Evolutionary conservation across 1,140 invertebrate genomes (phyloP), one percentile per base, ranked within the genome.

Genomic region (Diorhabda carinulata): DNA sequence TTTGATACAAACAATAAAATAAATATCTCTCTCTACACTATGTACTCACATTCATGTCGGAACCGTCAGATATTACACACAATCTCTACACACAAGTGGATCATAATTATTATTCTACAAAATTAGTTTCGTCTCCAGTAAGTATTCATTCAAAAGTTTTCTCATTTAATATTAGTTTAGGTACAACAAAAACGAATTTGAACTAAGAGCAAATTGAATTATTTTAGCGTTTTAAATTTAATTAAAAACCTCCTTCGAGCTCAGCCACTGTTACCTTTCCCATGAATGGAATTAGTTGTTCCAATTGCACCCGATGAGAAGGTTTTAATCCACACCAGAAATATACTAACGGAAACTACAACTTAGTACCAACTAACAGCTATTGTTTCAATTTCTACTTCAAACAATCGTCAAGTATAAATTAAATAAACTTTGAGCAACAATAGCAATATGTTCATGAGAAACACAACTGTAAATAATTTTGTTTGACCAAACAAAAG

Each of bases 161-260:
- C 47, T 52, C 47, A n/a, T 52, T 52, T 52, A 52, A 8, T 52
- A n/a, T 52, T 52, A 52, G 6, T 52, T 52, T 52, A 52, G 47
- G 47, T 52, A n/a, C 47, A 52, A 52, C 47, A 52, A 52, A 52
- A 52, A 52, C 47, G n/a, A 52, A 52, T 52, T 52, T n/a, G 47
- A 52, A 52, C n/a, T 52, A n/a, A 52, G n/a, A 52, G n/a, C 47
- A 52, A 52, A 52, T 52, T 52, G 47, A 6, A 52, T 52, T 52
- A 52, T 52, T 52, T n/a, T 3, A 4, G 6, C 47, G n/a, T 52
- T 52, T 52, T 52, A 52, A 52, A 52, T 52, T 52, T 52, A 52
- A 52, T 52, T 52, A 52, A 52, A 52, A 52, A 52, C 6, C 47
- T 52, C 47, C 47, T 52, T 52, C 6, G 47, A 52, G 47, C 47